Evolutionary conservation across 2,113 vertebrate genomes (phyloP), one percentile per base, ranked within the genome.

Genomic region (Candoia aspera): DNA sequence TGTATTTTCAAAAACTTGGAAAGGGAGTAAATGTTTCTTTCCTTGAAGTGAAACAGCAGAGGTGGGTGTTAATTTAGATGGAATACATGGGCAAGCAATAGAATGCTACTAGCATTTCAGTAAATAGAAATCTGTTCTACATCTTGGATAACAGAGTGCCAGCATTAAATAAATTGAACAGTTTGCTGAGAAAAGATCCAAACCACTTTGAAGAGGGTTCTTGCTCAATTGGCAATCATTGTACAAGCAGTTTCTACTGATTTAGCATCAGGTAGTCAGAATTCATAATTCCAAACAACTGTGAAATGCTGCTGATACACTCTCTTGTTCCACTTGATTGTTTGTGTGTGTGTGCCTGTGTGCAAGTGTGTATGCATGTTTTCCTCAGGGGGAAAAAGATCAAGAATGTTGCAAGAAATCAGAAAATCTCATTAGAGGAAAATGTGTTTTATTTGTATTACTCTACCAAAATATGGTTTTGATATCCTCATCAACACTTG

Each of bases 171-270:
- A 95, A 55, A 95, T 95, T 86, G 92, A 96, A 91, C 60, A 92
- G 84, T 94, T 94, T 96, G 87, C 90, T 96, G 86, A 95, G 86
- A 93, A 96, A 96, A 94, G 79, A 94, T 90, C 86, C 93, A 96
- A 93, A 88, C 73, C 87, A 59, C 73, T 95, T 93, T 94, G 93
- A 96, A 94, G 91, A 95, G 86, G 62, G 96, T 96, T 96, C 49
- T 92, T 94, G 29, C 95, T 97, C 94, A 97, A 92, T 84, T 93
- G 87, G 42, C 88, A 95, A 94, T 97, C 96, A 97, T 96, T 94
- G 94, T 60, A 94, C 93, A 87, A 93, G 59, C 37, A 92, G 85
- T 95, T 95, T 94, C 94, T 90, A 95, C 94, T 96, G 93, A 97
- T 95, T 96, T 95, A 95, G 57, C 84, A 94, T 94, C 88, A 95